Conservation (phyloP, 1,140 invertebrate genomes). For the Pogonomyrmex californicus region DNA sequence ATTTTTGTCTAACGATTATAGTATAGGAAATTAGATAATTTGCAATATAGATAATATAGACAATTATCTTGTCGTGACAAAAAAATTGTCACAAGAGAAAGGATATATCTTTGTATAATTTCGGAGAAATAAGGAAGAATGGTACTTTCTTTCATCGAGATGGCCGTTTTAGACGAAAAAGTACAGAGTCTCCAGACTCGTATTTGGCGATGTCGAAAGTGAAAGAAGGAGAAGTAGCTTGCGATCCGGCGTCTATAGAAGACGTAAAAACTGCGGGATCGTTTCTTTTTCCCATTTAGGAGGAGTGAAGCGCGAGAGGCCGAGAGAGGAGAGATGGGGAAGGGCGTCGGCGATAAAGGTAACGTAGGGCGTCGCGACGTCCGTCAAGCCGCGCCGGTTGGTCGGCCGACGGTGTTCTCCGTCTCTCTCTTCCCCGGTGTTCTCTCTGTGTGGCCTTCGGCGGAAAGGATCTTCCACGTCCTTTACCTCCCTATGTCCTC, state of each 20-base stretch:
- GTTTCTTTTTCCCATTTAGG: constrained; percentile 69
- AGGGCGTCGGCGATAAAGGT: constrained; percentile 83
- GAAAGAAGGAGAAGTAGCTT: constrained; percentile 54
- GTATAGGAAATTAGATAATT: too few species aligned
- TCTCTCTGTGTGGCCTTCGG: constrained; percentile 53
- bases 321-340: constrained; percentile 65
- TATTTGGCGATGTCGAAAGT: constrained; percentile 62
- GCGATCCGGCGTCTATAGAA: constrained; percentile 56
- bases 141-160: constrained; percentile 31
- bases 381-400: constrained; percentile 85
- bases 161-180: constrained; percentile 40
- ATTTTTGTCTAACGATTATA: background rate
- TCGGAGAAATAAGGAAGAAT: constrained; percentile 10
- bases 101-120: constrained; percentile 23
- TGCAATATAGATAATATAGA: background rate
- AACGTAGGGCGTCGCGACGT: constrained; percentile 86
- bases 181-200: constrained; percentile 36
- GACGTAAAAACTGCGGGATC: constrained; percentile 62
- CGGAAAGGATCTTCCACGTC: constrained; percentile 71
- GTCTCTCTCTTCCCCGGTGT: constrained; percentile 54
- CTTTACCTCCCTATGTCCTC: constrained; percentile 47
- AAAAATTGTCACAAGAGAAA: background rate
- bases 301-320: constrained; percentile 60
- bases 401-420: constrained; percentile 78
- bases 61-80: background rate